A percentile compares a stretch with the other conserved stretches of the same genome.
Evolutionary conservation across 1,140 invertebrate species (phyloP).

Genomic region (Danaus melanippus): DNA sequence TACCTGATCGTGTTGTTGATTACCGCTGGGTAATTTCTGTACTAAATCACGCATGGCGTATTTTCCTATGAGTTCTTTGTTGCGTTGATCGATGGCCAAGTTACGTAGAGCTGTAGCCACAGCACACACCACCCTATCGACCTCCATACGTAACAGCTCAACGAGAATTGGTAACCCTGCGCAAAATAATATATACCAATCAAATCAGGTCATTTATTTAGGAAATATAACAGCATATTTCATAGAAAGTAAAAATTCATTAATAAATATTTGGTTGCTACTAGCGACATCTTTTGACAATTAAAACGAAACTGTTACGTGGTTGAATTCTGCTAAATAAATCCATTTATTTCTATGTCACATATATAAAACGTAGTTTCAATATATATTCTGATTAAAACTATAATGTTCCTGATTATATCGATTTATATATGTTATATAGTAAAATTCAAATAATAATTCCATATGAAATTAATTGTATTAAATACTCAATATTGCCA

Average conservation of each 20-base stretch:
- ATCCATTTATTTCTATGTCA: too few species aligned
- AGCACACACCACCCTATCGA: conserved; percentile 97
- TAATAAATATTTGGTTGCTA: too few species aligned
- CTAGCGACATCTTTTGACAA: too few species aligned
- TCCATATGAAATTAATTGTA: neutral
- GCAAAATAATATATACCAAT: conserved; percentile 2
- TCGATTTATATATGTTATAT: too few species aligned
- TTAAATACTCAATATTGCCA: neutral
- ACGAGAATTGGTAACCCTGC: conserved; percentile 92
- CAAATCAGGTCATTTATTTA: too few species aligned
- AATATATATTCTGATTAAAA: too few species aligned
- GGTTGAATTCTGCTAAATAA: too few species aligned
- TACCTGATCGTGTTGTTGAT: conserved; percentile 86
- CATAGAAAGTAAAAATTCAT: too few species aligned
- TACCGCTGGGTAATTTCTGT: conserved; percentile 94
- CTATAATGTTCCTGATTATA: too few species aligned
- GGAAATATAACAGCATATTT: too few species aligned
- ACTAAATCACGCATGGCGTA: conserved; percentile 98
- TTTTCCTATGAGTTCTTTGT: conserved; percentile 98
- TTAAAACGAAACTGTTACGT: too few species aligned
- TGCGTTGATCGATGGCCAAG: conserved; percentile 96
- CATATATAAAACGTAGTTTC: too few species aligned
- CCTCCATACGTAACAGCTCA: conserved; percentile 95
- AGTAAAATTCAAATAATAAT: neutral
- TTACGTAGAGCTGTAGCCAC: conserved; percentile 97